These are phyloP conservation scores for Microctonus brassicae DNA, from an alignment of 2,888 invertebrate species.

Conservation along the genomic window DNA sequence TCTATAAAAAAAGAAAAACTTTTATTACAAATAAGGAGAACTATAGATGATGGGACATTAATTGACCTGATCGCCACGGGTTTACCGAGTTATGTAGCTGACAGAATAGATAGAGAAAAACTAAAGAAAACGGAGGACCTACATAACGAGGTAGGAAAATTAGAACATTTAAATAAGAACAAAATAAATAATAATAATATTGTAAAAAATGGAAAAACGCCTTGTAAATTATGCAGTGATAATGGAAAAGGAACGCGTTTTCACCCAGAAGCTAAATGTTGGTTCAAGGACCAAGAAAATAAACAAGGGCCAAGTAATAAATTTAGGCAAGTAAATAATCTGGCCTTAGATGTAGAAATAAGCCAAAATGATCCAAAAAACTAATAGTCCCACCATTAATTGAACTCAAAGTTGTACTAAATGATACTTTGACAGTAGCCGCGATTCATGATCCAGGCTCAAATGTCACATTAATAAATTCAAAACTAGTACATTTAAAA, in stretches of 20 bases:
- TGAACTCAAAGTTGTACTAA: slow-evolving; percentile 41
- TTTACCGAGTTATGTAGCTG: slow-evolving; percentile 52
- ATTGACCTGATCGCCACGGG: slow-evolving; percentile 56
- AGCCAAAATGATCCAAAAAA: slow-evolving; percentile 44
- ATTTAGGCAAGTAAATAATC: slow-evolving; percentile 45
- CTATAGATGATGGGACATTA: slow-evolving; percentile 47
- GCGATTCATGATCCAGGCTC: slow-evolving; percentile 46
- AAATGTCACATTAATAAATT: slow-evolving; percentile 47
- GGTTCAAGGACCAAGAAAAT: slow-evolving; percentile 40
- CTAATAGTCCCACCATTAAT: slow-evolving; percentile 46
- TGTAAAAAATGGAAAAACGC: slow-evolving; percentile 19
- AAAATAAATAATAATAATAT: no score
- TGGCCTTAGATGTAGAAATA: slow-evolving; percentile 39
- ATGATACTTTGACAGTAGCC: slow-evolving; percentile 35
- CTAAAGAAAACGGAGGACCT: slow-evolving; percentile 53
- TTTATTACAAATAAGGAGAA: slow-evolving; percentile 47
- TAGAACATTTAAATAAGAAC: no score
- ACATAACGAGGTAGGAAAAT: slow-evolving; percentile 51
- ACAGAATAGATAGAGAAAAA: slow-evolving; percentile 55
- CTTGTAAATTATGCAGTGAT: slow-evolving; percentile 40
- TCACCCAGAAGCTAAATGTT: slow-evolving; percentile 46
- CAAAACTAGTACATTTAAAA: slow-evolving; percentile 43
- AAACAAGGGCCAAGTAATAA: slow-evolving; percentile 27
- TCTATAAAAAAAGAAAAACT: slow-evolving; percentile 48
- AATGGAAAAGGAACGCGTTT: slow-evolving; percentile 36